Conservation (phyloP, 1,140 invertebrate genomes). For the Kradibia gibbosae region DNA sequence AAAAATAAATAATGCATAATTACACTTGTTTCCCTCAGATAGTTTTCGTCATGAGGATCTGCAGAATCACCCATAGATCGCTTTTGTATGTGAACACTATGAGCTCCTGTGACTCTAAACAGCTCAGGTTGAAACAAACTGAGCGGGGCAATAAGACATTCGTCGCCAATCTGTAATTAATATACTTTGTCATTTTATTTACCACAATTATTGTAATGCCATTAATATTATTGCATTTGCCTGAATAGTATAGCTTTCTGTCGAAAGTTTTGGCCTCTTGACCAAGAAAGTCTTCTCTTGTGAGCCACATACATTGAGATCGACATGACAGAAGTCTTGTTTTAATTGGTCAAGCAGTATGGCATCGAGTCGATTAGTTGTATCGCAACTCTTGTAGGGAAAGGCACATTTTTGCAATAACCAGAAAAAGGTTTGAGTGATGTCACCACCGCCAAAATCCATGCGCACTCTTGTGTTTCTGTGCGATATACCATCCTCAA, state of each 20-base stretch:
- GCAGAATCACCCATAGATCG: slow-evolving; percentile 87
- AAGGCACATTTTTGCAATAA: slow-evolving; percentile 90
- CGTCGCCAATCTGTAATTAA: slow-evolving; percentile 85
- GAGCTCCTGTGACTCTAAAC: slow-evolving; percentile 86
- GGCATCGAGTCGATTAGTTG: slow-evolving; percentile 80
- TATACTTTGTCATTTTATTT: not conserved
- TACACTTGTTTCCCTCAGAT: slow-evolving; percentile 89
- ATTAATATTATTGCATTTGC: slow-evolving; percentile 54
- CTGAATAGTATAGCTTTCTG: slow-evolving; percentile 82
- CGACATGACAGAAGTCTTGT: slow-evolving; percentile 92
- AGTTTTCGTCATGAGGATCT: slow-evolving; percentile 95
- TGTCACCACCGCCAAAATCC: slow-evolving; percentile 92
- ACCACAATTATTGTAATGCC: not conserved
- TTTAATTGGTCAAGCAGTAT: slow-evolving; percentile 88
- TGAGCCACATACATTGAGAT: slow-evolving; percentile 89
- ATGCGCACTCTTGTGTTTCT: slow-evolving; percentile 86
- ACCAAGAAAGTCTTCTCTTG: slow-evolving; percentile 86
- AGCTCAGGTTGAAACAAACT: slow-evolving; percentile 92
- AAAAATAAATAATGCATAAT: slow-evolving; percentile 60
- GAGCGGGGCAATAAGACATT: slow-evolving; percentile 92
- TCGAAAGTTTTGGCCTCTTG: slow-evolving; percentile 80
- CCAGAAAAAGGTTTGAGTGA: slow-evolving; percentile 89
- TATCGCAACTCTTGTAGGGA: slow-evolving; percentile 86
- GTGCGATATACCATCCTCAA: slow-evolving; percentile 96
- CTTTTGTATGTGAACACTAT: slow-evolving; percentile 81